Conservation (phyloP, 2,888 invertebrate species). For the Epinotia ramella region DNA sequence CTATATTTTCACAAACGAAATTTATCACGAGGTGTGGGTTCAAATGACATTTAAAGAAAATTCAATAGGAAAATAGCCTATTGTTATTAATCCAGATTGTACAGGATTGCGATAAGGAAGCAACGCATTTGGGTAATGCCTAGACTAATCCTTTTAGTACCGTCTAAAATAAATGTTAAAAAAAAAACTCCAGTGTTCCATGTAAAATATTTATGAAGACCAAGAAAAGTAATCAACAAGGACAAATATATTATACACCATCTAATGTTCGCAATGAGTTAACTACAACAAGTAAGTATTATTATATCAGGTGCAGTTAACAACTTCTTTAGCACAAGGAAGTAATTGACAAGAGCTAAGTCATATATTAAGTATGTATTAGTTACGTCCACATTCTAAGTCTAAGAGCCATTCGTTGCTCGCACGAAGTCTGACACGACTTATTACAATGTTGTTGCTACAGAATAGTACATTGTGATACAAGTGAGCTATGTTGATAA, state of each 20-base stretch:
- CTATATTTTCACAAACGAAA: too few relatives aligned
- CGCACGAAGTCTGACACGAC: constrained; percentile 2
- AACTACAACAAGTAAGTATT: constrained; percentile 80
- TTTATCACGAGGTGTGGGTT: too few relatives aligned
- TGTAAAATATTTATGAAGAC: constrained; percentile 86
- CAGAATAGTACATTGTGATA: not conserved
- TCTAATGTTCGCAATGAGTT: constrained; percentile 79
- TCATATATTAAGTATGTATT: constrained; percentile 41
- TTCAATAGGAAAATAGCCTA: too few relatives aligned
- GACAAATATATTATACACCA: constrained; percentile 81
- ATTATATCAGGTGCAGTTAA: constrained; percentile 64
- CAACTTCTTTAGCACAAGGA: constrained; percentile 69
- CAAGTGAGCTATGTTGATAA: too few relatives aligned
- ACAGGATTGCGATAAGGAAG: not conserved
- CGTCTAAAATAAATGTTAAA: constrained; percentile 35
- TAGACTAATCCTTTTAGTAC: not conserved
- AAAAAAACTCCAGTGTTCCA: constrained; percentile 59
- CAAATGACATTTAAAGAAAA: too few relatives aligned
- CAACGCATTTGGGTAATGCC: not conserved
- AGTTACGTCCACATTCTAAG: constrained; percentile 44
- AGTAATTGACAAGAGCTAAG: constrained; percentile 72
- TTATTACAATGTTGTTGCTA: not conserved
- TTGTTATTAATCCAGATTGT: too few relatives aligned
- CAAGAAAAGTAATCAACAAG: constrained; percentile 72
- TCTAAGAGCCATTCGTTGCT: constrained; percentile 10